Conservation (phyloP, 2,888 invertebrate species). For the Phlogophora meticulosa region DNA sequence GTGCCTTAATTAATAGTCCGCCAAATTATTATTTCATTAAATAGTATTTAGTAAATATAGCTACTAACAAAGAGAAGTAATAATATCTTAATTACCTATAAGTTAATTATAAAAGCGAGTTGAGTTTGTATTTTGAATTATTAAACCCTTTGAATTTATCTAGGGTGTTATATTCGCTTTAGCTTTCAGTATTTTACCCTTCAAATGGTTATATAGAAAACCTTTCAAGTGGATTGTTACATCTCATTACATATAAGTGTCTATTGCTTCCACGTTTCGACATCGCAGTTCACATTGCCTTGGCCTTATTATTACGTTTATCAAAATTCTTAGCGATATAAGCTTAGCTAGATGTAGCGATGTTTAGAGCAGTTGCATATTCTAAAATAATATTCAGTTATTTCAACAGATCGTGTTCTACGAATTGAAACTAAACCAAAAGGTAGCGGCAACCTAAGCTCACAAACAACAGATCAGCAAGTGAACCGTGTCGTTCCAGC, state of each 20-base stretch:
- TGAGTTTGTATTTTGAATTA: constrained; percentile 38
- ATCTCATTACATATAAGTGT: constrained; percentile 39
- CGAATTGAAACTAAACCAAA: constrained; percentile 8
- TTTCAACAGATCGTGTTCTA: background rate
- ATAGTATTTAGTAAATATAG: constrained; percentile 38
- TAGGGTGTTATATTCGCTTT: constrained; percentile 18
- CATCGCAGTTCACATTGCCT: constrained; percentile 24
- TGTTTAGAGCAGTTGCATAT: constrained; percentile 8
- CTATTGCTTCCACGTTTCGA: constrained; percentile 35
- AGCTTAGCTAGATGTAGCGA: background rate
- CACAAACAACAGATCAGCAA: constrained; percentile 3
- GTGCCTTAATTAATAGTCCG: constrained; percentile 39
- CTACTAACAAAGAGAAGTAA: constrained; percentile 32
- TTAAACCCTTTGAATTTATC: constrained; percentile 36
- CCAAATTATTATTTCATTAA: constrained; percentile 52
- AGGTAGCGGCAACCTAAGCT: constrained; percentile 11
- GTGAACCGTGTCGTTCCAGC: background rate
- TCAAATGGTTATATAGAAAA: constrained; percentile 39
- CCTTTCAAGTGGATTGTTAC: constrained; percentile 46
- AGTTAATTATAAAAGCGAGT: constrained; percentile 40
- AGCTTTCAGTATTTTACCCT: constrained; percentile 27
- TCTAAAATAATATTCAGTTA: constrained; percentile 22
- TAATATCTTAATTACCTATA: constrained; percentile 32
- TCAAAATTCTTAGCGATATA: constrained; percentile 4
- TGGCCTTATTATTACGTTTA: constrained; percentile 21